Conservation (phyloP, 2,113 vertebrate genomes). For the Dromaius novaehollandiae region DNA sequence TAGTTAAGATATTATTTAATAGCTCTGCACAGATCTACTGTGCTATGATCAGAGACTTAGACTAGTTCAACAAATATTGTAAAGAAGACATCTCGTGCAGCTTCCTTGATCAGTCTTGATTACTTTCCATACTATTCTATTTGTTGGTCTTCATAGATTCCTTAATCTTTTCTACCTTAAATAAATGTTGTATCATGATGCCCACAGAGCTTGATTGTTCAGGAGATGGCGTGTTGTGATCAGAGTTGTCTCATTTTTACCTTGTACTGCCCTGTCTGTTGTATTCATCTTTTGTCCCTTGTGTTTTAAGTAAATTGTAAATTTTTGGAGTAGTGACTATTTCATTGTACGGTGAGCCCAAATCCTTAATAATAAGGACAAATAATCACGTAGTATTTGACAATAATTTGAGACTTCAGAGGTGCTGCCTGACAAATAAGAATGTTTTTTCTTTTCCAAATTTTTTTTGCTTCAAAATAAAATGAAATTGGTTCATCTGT, state of each 20-base stretch:
- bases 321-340: background rate
- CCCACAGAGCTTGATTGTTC: background rate
- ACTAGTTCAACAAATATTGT: background rate
- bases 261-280: background rate
- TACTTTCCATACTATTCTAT: background rate
- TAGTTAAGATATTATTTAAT: background rate
- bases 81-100: background rate
- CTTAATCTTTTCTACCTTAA: background rate
- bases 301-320: background rate
- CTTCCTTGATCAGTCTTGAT: background rate
- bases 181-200: background rate
- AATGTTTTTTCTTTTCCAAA: background rate
- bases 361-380: background rate
- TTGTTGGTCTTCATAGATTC: background rate
- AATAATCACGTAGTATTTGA: background rate
- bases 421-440: background rate
- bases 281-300: background rate
- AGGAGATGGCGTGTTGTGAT: background rate
- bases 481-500: background rate
- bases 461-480: background rate
- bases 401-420: background rate
- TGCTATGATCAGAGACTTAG: background rate
- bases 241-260: background rate
- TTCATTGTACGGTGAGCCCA: background rate
- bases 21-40: background rate